These are phyloP conservation scores for Caranx ignobilis DNA, from an alignment of 2,113 vertebrate species.

Conservation along the genomic window DNA sequence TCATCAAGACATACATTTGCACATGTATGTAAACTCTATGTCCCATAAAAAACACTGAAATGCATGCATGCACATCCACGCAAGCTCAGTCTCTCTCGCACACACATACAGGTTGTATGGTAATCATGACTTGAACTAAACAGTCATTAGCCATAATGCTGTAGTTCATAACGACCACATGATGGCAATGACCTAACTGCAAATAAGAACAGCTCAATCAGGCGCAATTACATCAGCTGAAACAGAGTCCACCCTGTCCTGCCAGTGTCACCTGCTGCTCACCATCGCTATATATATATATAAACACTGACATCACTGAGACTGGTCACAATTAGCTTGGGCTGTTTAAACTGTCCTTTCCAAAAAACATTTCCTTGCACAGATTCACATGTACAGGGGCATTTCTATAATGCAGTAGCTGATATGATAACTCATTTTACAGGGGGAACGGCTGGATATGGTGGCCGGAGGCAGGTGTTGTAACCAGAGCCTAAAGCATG, in stretches of 20 bases:
- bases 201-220: constrained; percentile 52
- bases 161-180: constrained; percentile 35
- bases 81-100: background rate
- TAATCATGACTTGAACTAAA: constrained; percentile 14
- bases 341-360: constrained; percentile 47
- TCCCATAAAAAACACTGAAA: background rate
- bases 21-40: constrained; percentile 6
- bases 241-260: constrained; percentile 32
- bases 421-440: constrained; percentile 73
- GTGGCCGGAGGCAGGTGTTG: constrained; percentile 79
- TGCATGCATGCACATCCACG: background rate
- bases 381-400: constrained; percentile 19
- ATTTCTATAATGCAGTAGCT: constrained; percentile 52
- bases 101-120: constrained; percentile 6
- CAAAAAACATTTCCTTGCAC: constrained; percentile 46
- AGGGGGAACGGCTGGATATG: constrained; percentile 36
- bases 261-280: constrained; percentile 54
- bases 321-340: constrained; percentile 35
- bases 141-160: constrained; percentile 27
- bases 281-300: constrained; percentile 37
- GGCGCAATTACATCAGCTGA: constrained; percentile 60
- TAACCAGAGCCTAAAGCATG: constrained; percentile 80
- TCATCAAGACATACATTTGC: constrained; percentile 33
- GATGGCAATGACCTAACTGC: constrained; percentile 56
- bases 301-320: constrained; percentile 55